Conservation (phyloP, 2,888 invertebrate species). For the Heteromyza rotundicornis region DNA sequence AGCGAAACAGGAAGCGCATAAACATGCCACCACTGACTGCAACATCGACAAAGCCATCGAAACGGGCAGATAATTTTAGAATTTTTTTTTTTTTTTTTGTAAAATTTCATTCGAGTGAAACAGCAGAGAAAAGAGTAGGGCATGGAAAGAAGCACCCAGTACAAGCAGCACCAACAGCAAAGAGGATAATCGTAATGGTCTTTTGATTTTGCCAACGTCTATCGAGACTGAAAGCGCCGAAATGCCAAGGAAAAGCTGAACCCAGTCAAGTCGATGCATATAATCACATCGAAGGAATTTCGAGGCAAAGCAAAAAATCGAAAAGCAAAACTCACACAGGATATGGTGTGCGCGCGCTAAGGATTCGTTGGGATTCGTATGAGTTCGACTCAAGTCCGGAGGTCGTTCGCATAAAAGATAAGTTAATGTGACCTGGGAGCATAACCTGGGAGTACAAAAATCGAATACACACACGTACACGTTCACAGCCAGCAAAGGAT, state of each 20-base stretch:
- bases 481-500: slow-evolving; percentile 13
- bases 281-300: slow-evolving; percentile 1
- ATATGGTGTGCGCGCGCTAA: background rate
- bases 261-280: background rate
- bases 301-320: background rate
- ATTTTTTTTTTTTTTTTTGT: too few relatives aligned
- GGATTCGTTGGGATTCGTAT: too few relatives aligned
- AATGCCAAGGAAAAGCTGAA: background rate
- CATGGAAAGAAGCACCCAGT: background rate
- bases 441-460: slow-evolving; percentile 25
- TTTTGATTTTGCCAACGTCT: slow-evolving; percentile 17
- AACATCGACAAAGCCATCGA: slow-evolving; percentile 14
- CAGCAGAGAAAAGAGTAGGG: slow-evolving; percentile 22
- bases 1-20: slow-evolving; percentile 50
- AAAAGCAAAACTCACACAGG: background rate
- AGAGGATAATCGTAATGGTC: slow-evolving; percentile 22
- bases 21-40: slow-evolving; percentile 14
- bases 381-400: slow-evolving; percentile 15
- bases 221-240: background rate
- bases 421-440: slow-evolving; percentile 48
- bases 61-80: slow-evolving; percentile 31
- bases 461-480: background rate
- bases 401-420: slow-evolving; percentile 47
- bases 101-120: slow-evolving; percentile 43
- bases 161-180: slow-evolving; percentile 4